Percentiles rank a stretch among this genome's conserved stretches.
Conservation (phyloP, 1,140 invertebrate species). For the Rhizoglyphus robini region DNA sequence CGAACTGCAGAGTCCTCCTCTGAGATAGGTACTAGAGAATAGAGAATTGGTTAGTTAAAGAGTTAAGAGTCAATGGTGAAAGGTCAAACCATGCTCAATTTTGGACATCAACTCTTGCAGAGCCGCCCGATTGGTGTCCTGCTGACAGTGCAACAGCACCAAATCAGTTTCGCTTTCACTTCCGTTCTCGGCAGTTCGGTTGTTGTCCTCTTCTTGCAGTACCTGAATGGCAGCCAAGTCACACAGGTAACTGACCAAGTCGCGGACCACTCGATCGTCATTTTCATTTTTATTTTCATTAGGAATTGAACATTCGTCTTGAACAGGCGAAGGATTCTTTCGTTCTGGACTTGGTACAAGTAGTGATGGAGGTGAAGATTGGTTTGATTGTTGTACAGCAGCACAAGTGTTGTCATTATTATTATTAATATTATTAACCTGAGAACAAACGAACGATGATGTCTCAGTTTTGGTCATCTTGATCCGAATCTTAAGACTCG, state of each 20-base stretch:
- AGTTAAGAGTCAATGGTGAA: not conserved
- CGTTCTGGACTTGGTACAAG: not conserved
- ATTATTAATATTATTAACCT: not conserved
- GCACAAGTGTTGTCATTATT: not conserved
- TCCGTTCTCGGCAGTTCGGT: too few relatives aligned
- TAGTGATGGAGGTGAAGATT: not conserved
- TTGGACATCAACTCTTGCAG: not conserved
- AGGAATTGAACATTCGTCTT: too few relatives aligned
- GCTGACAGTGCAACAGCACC: too few relatives aligned
- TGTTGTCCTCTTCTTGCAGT: not conserved
- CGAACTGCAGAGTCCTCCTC: not conserved
- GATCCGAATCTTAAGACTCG: not conserved
- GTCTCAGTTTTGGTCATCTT: not conserved
- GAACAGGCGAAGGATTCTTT: too few relatives aligned
- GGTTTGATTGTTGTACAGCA: too few relatives aligned
- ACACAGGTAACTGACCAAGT: not conserved
- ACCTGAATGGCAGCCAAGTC: not conserved
- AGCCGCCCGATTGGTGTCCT: not conserved
- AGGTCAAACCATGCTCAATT: not conserved
- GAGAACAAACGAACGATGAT: not conserved
- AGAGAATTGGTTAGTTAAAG: not conserved
- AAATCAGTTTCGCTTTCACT: too few relatives aligned
- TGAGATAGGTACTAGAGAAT: not conserved
- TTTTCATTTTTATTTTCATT: not conserved
- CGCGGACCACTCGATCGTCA: not conserved